These are phyloP conservation scores for Cosmia trapezina DNA, from an alignment of 2,888 invertebrate species.

Conservation along the genomic window DNA sequence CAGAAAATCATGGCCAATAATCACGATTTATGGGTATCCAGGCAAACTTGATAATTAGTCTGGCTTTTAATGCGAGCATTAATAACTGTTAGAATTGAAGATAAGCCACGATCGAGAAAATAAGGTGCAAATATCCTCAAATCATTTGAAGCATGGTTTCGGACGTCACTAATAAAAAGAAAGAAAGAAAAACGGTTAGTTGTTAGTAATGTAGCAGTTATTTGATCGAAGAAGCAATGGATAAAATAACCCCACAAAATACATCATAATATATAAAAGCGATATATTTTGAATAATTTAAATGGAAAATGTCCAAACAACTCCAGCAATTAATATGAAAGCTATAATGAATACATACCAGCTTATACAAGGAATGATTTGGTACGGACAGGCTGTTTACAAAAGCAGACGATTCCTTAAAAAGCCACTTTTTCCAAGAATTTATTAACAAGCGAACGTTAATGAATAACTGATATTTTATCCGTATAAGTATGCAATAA, in stretches of 20 bases:
- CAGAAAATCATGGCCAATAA: neutral
- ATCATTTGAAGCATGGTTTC: neutral
- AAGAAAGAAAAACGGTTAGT: too few species aligned
- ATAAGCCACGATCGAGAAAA: neutral
- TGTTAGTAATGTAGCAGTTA: neutral
- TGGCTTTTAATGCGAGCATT: slow-evolving; percentile 14
- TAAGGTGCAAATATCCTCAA: neutral
- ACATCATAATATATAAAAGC: neutral
- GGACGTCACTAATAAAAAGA: too few species aligned
- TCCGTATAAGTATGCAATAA: neutral
- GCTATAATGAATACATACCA: neutral
- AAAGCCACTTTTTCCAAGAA: slow-evolving; percentile 5
- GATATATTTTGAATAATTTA: neutral
- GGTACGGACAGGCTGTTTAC: neutral
- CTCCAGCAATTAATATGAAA: neutral
- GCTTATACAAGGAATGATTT: slow-evolving; percentile 1
- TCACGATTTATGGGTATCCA: neutral
- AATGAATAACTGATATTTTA: neutral
- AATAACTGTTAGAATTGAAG: slow-evolving; percentile 6
- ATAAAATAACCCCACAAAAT: neutral
- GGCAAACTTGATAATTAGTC: neutral
- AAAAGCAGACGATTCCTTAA: slow-evolving; percentile 2
- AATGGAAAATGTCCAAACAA: neutral
- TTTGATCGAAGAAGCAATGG: neutral
- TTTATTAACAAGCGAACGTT: neutral